phyloP scores from a whole-genome alignment of 2,113 vertebrate species.

The Oostethus manadensis region DNA sequence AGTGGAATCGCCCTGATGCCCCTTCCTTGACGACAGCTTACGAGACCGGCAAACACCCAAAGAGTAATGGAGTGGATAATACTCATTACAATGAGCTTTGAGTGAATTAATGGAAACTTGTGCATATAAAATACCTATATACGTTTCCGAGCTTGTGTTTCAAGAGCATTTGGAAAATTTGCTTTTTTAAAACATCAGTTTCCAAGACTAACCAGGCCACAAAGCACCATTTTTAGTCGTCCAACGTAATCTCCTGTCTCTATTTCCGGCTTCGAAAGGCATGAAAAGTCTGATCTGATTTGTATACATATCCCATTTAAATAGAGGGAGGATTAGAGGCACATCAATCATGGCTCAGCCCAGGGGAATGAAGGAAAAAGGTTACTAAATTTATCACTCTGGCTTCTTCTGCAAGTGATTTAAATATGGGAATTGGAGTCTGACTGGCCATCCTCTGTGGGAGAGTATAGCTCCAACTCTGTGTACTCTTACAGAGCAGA shows the following conservation, averaged over 20 bases:
- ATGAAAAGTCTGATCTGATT: constrained; percentile 63
- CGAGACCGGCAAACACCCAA: constrained; percentile 42
- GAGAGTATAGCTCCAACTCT: constrained; percentile 48
- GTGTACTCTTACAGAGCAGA: constrained; percentile 42
- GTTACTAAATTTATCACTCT: constrained; percentile 74
- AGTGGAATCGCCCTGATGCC: constrained; percentile 51
- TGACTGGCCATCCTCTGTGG: constrained; percentile 55
- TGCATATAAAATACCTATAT: constrained; percentile 6
- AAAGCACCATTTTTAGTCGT: constrained; percentile 35
- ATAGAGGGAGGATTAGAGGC: constrained; percentile 67
- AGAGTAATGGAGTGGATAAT: constrained; percentile 53
- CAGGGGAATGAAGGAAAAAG: constrained; percentile 65
- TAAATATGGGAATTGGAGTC: constrained; percentile 61
- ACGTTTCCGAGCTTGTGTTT: constrained; percentile 11
- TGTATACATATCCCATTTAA: constrained; percentile 67
- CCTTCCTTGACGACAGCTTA: constrained; percentile 28
- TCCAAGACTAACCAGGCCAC: constrained; percentile 43
- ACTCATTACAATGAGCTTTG: constrained; percentile 23
- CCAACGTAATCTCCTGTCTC: constrained; percentile 35
- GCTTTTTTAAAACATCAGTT: constrained; percentile 26
- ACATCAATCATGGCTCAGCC: constrained; percentile 67
- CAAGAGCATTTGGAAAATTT: constrained; percentile 12
- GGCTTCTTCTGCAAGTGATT: constrained; percentile 62
- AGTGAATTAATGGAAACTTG: constrained; percentile 30
- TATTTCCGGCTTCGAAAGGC: constrained; percentile 52